Evolutionary conservation across 2,113 vertebrate species (phyloP).

Genomic region (Ptilorrhoa leucosticta): DNA sequence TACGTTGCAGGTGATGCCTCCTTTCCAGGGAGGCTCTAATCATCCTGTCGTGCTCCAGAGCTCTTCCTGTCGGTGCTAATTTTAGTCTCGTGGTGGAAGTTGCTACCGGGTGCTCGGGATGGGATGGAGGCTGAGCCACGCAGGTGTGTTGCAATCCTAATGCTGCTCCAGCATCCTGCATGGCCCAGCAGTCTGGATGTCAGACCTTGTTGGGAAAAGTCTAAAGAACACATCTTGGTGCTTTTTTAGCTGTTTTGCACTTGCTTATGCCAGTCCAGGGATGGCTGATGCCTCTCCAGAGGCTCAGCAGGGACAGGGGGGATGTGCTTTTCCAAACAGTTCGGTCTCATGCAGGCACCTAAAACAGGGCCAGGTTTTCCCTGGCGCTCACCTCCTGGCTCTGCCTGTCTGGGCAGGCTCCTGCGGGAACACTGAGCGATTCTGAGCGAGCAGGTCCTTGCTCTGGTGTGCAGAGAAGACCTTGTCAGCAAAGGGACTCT

Average conservation of each 20-base stretch:
- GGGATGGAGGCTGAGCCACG: not conserved
- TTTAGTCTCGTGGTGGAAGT: not conserved
- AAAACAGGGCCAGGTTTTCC: not conserved
- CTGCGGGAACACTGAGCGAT: accelerated
- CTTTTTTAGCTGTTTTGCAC: not conserved
- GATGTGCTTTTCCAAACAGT: not conserved
- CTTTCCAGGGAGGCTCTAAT: constrained; percentile 11
- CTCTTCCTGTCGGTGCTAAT: constrained; percentile 17
- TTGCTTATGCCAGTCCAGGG: not conserved
- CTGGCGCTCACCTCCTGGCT: not conserved
- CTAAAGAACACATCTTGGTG: not conserved
- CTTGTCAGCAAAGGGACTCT: not conserved
- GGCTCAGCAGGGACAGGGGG: not conserved
- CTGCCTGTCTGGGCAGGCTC: not conserved
- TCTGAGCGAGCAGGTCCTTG: not conserved
- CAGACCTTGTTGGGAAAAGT: not conserved
- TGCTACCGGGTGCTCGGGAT: not conserved
- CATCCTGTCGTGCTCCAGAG: not conserved
- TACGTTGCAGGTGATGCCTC: not conserved
- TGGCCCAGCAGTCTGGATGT: accelerated
- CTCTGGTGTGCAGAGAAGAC: not conserved
- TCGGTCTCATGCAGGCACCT: not conserved
- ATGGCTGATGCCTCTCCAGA: not conserved
- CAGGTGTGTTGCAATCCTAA: not conserved
- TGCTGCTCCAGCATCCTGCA: not conserved